Percentiles rank a stretch among this genome's conserved stretches.
Conservation (phyloP, 1,140 invertebrate genomes). For the Anoplolepis gracilipes region DNA sequence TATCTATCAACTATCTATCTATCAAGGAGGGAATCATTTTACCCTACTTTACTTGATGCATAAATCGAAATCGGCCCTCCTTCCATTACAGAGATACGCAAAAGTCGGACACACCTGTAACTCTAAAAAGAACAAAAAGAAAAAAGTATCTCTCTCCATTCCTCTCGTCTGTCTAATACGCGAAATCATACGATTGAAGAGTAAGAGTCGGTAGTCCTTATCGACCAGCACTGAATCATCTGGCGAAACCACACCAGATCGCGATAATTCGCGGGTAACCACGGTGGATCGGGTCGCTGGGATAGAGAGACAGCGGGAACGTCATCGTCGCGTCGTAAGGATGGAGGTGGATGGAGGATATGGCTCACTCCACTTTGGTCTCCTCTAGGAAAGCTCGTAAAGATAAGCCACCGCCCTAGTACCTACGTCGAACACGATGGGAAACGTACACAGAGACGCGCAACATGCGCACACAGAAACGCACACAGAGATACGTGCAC, state of each 20-base stretch:
- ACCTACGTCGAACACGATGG: slow-evolving; percentile 63
- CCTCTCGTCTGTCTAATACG: slow-evolving; percentile 21
- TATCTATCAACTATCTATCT: background rate
- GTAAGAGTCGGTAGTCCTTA: slow-evolving; percentile 26
- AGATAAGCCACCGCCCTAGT: slow-evolving; percentile 75
- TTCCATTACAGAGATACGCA: background rate
- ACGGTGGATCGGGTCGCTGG: slow-evolving; percentile 20
- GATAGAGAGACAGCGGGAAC: slow-evolving; percentile 65
- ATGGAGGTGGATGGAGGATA: slow-evolving; percentile 56
- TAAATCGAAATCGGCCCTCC: background rate
- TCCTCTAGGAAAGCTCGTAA: slow-evolving; percentile 70
- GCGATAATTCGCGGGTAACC: slow-evolving; percentile 61
- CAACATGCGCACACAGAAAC: background rate
- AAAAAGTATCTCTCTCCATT: background rate
- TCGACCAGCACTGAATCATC: slow-evolving; percentile 67
- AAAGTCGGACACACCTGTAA: slow-evolving; percentile 15
- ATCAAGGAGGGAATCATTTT: background rate
- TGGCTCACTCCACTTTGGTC: slow-evolving; percentile 69
- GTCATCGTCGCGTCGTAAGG: slow-evolving; percentile 61
- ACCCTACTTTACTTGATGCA: background rate
- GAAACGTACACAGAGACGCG: slow-evolving; percentile 46
- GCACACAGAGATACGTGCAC: slow-evolving; percentile 24
- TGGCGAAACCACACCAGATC: slow-evolving; percentile 29
- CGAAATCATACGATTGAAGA: slow-evolving; percentile 44
- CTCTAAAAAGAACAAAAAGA: background rate